phyloP scores from a whole-genome alignment of 1,140 invertebrate genomes.

The Drosophila willistoni region DNA sequence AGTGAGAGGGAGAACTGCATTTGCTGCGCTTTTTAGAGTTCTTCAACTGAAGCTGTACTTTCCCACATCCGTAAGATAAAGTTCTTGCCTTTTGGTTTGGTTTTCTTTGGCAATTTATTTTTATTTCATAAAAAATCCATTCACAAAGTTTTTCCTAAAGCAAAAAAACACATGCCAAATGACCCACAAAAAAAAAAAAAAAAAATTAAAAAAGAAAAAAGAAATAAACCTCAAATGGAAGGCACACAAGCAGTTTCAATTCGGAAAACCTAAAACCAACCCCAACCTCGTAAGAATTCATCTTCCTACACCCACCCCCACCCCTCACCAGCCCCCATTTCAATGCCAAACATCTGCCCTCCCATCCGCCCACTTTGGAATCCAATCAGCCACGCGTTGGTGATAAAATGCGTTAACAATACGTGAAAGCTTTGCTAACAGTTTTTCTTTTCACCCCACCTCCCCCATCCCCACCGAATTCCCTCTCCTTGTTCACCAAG shows the following conservation, averaged over 20 bases:
- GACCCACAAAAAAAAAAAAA: constrained; percentile 9
- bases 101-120: constrained; percentile 6
- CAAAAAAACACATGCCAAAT: constrained; percentile 5
- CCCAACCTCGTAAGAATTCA: not conserved
- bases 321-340: no score
- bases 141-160: not conserved
- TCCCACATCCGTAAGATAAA: constrained; percentile 28
- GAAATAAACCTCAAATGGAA: constrained; percentile 8
- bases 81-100: constrained; percentile 8
- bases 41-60: constrained; percentile 53
- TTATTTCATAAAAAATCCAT: not conserved
- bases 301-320: no score
- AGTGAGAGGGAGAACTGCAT: not conserved
- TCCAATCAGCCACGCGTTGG: constrained; percentile 80
- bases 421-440: constrained; percentile 78
- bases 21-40: constrained; percentile 47
- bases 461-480: not conserved
- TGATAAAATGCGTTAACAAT: constrained; percentile 81
- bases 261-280: constrained; percentile 5
- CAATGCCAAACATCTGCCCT: not conserved
- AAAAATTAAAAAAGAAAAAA: not conserved
- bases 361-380: constrained; percentile 39
- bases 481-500: constrained; percentile 10
- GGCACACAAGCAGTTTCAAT: constrained; percentile 44
- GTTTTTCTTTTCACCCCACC: constrained; percentile 48